Conservation (phyloP, 2,797 vertebrate species). For the Heliangelus exortis region DNA sequence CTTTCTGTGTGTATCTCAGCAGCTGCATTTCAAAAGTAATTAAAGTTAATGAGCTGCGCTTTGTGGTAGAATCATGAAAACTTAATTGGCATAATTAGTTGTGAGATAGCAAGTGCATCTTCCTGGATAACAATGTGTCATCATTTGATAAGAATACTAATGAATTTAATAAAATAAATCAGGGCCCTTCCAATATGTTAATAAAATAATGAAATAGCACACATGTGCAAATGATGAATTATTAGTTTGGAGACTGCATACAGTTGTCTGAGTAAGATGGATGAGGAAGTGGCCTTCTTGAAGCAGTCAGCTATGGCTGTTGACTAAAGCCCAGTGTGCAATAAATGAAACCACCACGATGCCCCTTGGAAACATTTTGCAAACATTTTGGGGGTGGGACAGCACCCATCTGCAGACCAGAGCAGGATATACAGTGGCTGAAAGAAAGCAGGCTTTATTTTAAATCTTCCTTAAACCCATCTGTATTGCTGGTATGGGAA, state of each 20-base stretch:
- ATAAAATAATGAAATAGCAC: constrained; percentile 43
- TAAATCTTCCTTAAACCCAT: background rate
- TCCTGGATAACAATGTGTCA: constrained; percentile 56
- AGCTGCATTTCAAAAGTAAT: constrained; percentile 74
- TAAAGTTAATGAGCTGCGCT: constrained; percentile 74
- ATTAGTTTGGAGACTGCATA: constrained; percentile 20
- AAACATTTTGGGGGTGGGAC: background rate
- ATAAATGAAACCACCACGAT: background rate
- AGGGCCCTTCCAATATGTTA: constrained; percentile 27
- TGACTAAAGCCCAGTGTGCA: constrained; percentile 10
- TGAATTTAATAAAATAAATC: constrained; percentile 68
- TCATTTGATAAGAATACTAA: constrained; percentile 66
- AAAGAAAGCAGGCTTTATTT: background rate
- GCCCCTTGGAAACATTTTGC: background rate
- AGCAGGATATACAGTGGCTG: background rate
- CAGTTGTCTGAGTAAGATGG: constrained; percentile 44
- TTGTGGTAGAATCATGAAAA: constrained; percentile 71
- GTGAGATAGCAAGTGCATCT: constrained; percentile 59
- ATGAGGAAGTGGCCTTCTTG: constrained; percentile 32
- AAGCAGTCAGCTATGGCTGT: background rate
- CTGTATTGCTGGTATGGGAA: background rate
- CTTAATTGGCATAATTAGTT: constrained; percentile 72
- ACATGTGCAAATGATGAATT: constrained; percentile 47
- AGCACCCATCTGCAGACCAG: background rate
- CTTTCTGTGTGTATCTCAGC: constrained; percentile 54